Evolutionary conservation across 2,113 vertebrate species (phyloP).

Genomic region (Genyomyrus donnyi): DNA sequence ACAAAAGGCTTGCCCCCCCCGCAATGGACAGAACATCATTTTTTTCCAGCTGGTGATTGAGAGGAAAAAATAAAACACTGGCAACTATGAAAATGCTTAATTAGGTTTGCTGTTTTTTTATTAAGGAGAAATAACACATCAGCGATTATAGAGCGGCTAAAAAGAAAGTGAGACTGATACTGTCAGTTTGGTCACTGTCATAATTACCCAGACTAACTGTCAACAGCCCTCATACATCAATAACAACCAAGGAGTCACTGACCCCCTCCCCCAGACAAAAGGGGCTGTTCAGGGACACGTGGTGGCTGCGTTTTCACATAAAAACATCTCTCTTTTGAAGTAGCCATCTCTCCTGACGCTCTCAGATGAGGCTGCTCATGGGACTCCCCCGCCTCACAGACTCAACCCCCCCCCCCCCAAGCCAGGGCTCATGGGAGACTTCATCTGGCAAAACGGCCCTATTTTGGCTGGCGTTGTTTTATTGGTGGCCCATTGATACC

Average conservation of each 20-base stretch:
- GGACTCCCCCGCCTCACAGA: not conserved
- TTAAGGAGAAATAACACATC: not conserved
- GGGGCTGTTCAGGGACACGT: not conserved
- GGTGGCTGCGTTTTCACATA: not conserved
- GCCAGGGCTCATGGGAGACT: not conserved
- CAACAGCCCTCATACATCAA: not conserved
- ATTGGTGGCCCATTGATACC: not conserved
- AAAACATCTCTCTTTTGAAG: not conserved
- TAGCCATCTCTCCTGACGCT: not conserved
- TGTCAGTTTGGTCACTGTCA: not conserved
- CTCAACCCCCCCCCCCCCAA: not conserved
- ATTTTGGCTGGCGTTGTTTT: not conserved
- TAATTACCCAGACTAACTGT: not conserved
- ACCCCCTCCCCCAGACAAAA: not conserved
- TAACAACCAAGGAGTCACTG: not conserved
- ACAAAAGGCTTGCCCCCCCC: too few relatives aligned
- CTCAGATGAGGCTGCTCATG: not conserved
- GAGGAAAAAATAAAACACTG: not conserved
- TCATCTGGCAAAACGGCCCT: not conserved
- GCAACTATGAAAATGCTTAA: not conserved
- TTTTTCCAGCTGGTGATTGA: not conserved
- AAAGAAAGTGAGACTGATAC: too few relatives aligned
- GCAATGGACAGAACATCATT: not conserved
- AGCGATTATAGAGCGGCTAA: not conserved
- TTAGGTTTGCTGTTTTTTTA: not conserved